A percentile compares a stretch with the other conserved stretches of the same genome.
Evolutionary conservation across 2,113 vertebrate species (phyloP).

Genomic region (Cinclus cinclus): DNA sequence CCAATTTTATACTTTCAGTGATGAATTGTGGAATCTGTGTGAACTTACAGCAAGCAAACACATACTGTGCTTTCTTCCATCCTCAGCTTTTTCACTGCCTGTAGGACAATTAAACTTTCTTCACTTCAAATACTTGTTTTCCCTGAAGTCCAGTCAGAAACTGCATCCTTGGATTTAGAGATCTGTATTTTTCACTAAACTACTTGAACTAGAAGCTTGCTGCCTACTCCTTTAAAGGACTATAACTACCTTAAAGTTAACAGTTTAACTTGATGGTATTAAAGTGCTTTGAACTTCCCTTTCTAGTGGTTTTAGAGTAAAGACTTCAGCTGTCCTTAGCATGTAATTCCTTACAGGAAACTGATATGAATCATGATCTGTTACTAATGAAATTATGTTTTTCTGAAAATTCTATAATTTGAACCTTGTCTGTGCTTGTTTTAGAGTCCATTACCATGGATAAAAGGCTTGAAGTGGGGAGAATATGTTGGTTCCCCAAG

Average conservation of each 20-base stretch:
- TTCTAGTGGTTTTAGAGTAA: neutral
- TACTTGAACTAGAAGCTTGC: neutral
- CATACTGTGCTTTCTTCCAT: neutral
- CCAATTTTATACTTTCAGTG: neutral
- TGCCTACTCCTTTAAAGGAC: neutral
- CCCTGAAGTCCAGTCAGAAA: neutral
- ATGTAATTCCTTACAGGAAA: neutral
- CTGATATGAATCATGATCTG: neutral
- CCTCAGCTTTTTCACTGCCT: neutral
- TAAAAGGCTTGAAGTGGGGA: constrained; percentile 97
- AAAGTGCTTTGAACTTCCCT: neutral
- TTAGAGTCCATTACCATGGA: constrained; percentile 95
- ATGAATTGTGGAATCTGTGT: neutral
- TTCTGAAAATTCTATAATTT: neutral
- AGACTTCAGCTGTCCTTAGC: neutral
- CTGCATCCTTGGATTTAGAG: neutral
- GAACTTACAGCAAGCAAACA: neutral
- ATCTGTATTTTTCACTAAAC: neutral
- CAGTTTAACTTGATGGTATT: neutral
- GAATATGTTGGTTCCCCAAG: constrained; percentile 98
- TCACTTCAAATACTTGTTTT: neutral
- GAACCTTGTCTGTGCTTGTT: neutral
- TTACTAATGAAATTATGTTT: neutral
- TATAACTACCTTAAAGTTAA: neutral
- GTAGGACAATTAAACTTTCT: neutral